Percentiles rank a stretch among this genome's conserved stretches.
Evolutionary conservation across 2,888 invertebrate genomes (phyloP).

Genomic region (Apodemia mormo): DNA sequence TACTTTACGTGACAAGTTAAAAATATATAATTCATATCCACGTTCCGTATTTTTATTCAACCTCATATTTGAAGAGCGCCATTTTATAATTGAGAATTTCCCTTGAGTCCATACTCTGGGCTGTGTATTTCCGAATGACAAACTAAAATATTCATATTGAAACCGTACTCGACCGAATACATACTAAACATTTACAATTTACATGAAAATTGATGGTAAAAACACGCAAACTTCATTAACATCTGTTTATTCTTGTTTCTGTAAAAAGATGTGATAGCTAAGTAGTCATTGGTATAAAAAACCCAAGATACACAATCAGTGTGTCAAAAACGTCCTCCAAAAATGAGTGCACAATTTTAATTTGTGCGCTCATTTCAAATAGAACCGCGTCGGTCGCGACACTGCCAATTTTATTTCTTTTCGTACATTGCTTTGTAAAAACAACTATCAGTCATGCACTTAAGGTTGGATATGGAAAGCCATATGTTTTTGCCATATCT

Average conservation of each 20-base stretch:
- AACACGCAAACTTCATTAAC: not conserved
- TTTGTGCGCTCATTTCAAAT: too few relatives aligned
- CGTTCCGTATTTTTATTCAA: not conserved
- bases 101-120: constrained; percentile 2
- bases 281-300: too few relatives aligned
- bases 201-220: not conserved
- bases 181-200: not conserved
- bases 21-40: constrained; percentile 1
- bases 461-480: too few relatives aligned
- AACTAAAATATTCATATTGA: constrained; percentile 1
- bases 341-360: too few relatives aligned
- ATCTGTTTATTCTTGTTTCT: not conserved
- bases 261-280: too few relatives aligned
- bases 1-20: not conserved
- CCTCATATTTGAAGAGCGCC: constrained; percentile 6
- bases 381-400: too few relatives aligned
- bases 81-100: constrained; percentile 16
- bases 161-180: not conserved
- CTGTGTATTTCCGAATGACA: not conserved
- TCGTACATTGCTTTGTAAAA: too few relatives aligned
- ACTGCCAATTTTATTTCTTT: too few relatives aligned
- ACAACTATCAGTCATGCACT: too few relatives aligned
- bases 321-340: too few relatives aligned
- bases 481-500: too few relatives aligned
- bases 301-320: too few relatives aligned